Conservation (phyloP, 2,888 invertebrate species). For the Steinernema carpocapsae region DNA sequence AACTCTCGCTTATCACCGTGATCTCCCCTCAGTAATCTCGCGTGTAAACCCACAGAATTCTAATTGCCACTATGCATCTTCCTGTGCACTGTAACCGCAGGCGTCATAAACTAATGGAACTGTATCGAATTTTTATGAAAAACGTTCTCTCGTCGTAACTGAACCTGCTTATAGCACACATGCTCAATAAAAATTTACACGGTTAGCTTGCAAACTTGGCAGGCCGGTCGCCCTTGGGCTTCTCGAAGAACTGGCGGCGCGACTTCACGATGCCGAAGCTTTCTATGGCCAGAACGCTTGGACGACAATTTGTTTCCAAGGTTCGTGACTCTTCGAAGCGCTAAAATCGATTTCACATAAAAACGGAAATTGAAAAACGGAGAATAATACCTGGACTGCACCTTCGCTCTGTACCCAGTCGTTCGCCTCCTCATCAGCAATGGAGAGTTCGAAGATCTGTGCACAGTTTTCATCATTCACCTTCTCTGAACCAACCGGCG, state of each 20-base stretch:
- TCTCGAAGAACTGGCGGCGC: neutral
- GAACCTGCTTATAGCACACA: no score
- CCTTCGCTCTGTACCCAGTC: constrained; percentile 11
- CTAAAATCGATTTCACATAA: constrained; percentile 1
- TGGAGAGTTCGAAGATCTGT: neutral
- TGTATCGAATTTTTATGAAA: no score
- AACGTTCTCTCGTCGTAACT: no score
- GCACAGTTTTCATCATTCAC: constrained; percentile 19
- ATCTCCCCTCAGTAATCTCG: no score
- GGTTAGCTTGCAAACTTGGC: no score
- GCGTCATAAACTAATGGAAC: no score
- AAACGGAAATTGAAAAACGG: neutral
- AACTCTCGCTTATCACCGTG: no score
- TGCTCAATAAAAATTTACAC: no score
- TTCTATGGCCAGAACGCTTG: neutral
- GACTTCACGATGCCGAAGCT: neutral
- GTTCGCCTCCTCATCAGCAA: neutral
- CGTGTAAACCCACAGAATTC: no score
- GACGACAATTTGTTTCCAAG: neutral
- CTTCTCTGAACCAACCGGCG: neutral
- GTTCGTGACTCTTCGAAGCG: neutral
- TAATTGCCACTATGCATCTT: no score
- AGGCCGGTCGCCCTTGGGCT: no score
- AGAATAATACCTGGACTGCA: neutral
- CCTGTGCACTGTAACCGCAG: no score